A percentile compares a stretch with the other conserved stretches of the same genome.
Evolutionary conservation across 2,113 vertebrate species (phyloP).

Genomic region (Grallaria varia): DNA sequence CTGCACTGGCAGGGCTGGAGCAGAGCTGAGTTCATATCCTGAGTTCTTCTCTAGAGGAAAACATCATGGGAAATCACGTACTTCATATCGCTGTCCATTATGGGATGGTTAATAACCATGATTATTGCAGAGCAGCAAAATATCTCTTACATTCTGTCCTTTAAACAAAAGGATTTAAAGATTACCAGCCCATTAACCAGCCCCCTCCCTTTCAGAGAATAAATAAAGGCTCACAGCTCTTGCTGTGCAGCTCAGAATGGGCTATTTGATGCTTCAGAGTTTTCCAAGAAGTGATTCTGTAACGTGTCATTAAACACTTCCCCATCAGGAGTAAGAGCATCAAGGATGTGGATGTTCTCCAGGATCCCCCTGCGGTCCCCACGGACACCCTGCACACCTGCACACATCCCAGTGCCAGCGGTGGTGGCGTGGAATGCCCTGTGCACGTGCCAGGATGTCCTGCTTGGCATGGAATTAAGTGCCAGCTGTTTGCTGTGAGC

Average conservation of each 20-base stretch:
- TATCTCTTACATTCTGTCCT: neutral
- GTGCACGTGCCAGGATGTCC: neutral
- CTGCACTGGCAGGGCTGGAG: neutral
- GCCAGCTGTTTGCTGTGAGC: neutral
- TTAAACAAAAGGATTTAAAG: slow-evolving; percentile 8
- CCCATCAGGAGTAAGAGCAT: neutral
- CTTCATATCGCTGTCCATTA: neutral
- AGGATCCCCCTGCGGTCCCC: neutral
- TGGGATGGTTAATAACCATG: neutral
- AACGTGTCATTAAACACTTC: neutral
- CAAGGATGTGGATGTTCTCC: rapidly evolving
- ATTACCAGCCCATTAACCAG: neutral
- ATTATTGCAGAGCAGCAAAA: neutral
- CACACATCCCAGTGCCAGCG: neutral
- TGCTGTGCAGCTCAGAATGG: neutral
- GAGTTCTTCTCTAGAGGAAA: neutral
- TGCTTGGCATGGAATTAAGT: rapidly evolving
- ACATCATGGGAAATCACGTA: neutral
- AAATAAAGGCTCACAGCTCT: neutral
- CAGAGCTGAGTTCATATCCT: neutral
- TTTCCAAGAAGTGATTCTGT: neutral
- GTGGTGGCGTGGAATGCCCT: neutral
- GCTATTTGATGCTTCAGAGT: neutral
- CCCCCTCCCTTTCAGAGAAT: neutral
- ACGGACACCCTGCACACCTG: rapidly evolving